These are phyloP conservation scores for Parauchenoglanis punctatus DNA, from an alignment of 2,797 vertebrate genomes.

Conservation along the genomic window DNA sequence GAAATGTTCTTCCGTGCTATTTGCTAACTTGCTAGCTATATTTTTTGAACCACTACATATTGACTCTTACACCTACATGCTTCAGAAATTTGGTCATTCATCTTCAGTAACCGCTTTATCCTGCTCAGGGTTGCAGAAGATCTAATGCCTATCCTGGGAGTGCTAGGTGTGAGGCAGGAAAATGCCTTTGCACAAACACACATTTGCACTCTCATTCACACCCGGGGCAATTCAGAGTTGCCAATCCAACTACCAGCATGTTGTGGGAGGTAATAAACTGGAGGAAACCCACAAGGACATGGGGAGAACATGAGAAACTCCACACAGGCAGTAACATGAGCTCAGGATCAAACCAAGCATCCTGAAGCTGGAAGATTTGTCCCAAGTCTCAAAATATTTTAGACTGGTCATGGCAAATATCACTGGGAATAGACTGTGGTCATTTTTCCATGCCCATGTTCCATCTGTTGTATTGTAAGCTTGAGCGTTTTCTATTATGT, in stretches of 20 bases:
- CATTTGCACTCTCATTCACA: not conserved
- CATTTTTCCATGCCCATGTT: not conserved
- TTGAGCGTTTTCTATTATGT: too few relatives aligned
- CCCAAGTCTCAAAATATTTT: not conserved
- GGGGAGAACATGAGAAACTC: not conserved
- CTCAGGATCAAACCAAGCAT: not conserved
- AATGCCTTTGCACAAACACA: not conserved
- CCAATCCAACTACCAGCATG: not conserved
- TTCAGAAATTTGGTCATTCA: not conserved
- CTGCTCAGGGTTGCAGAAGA: not conserved
- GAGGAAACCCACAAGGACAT: not conserved
- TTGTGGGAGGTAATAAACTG: not conserved
- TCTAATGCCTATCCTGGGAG: not conserved
- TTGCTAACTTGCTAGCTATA: not conserved
- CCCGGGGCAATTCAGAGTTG: not conserved
- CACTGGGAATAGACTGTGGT: not conserved
- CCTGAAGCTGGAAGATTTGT: conserved; percentile 19
- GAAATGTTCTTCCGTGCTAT: not conserved
- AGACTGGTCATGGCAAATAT: not conserved
- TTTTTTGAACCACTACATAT: not conserved
- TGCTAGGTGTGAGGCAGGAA: not conserved
- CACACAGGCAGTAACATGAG: not conserved
- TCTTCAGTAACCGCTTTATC: not conserved
- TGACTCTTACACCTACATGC: not conserved
- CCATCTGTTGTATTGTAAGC: too few relatives aligned